These are phyloP conservation scores for Xerus inauris DNA, from an alignment of 2,113 vertebrate species.

Conservation along the genomic window DNA sequence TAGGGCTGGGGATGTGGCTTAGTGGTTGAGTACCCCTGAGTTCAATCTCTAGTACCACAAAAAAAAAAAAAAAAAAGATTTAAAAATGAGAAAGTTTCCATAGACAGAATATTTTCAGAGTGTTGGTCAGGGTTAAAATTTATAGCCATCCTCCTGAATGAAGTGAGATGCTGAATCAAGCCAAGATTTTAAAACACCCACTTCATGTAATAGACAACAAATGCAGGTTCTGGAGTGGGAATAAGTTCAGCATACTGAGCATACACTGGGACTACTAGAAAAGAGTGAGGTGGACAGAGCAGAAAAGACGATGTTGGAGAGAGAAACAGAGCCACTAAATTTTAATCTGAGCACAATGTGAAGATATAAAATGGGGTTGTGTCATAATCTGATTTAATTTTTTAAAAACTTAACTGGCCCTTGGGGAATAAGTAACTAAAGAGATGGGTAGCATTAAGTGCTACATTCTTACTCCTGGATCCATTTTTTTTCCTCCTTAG, in stretches of 20 bases:
- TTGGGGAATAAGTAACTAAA: conserved; percentile 28
- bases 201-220: background rate
- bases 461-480: background rate
- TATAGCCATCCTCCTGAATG: background rate
- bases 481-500: background rate
- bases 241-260: background rate
- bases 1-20: no score
- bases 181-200: background rate
- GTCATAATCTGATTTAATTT: conserved; percentile 34
- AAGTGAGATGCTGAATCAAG: background rate
- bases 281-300: background rate
- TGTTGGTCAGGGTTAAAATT: background rate
- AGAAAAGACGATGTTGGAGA: background rate
- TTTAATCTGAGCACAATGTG: background rate
- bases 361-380: background rate
- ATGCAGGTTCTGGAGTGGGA: background rate
- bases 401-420: background rate
- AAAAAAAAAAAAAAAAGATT: no score
- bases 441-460: background rate
- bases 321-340: background rate
- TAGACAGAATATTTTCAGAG: background rate
- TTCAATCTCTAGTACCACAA: no score
- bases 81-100: conserved; percentile 40
- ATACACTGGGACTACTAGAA: background rate
- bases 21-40: no score